phyloP scores from a whole-genome alignment of 2,113 vertebrate genomes.

The Delphinapterus leucas region DNA sequence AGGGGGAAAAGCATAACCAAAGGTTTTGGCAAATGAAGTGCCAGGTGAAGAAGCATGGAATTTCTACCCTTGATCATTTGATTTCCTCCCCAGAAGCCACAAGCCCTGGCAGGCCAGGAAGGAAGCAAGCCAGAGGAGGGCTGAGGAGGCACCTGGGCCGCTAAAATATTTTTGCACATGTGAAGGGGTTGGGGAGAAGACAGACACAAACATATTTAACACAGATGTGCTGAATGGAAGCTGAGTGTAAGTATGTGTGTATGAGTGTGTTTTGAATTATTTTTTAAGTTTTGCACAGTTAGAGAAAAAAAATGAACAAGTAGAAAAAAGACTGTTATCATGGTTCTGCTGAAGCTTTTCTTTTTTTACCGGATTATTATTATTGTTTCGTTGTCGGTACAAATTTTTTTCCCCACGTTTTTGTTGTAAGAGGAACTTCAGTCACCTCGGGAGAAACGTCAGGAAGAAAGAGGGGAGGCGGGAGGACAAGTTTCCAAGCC shows the following conservation, averaged over 20 bases:
- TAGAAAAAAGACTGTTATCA: constrained; percentile 67
- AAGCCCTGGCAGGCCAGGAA: constrained; percentile 48
- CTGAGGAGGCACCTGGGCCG: constrained; percentile 15
- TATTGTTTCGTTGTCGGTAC: constrained; percentile 79
- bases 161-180: constrained; percentile 72
- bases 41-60: constrained; percentile 77
- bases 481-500: background rate
- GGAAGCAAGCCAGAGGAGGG: constrained; percentile 46
- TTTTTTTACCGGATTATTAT: constrained; percentile 65
- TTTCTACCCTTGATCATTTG: constrained; percentile 74
- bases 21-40: constrained; percentile 89
- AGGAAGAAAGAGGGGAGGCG: constrained; percentile 56
- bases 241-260: constrained; percentile 42
- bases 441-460: constrained; percentile 71
- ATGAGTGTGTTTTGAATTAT: constrained; percentile 42
- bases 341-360: constrained; percentile 66
- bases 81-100: constrained; percentile 66
- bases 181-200: constrained; percentile 59
- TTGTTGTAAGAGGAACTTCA: constrained; percentile 65
- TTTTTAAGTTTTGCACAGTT: constrained; percentile 87
- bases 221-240: constrained; percentile 69
- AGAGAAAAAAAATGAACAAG: constrained; percentile 77
- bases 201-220: constrained; percentile 63
- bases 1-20: constrained; percentile 87
- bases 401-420: constrained; percentile 36